Base-by-base conservation (phyloP, 2,797 vertebrate genomes). In the Malacoraja senta region DNA sequence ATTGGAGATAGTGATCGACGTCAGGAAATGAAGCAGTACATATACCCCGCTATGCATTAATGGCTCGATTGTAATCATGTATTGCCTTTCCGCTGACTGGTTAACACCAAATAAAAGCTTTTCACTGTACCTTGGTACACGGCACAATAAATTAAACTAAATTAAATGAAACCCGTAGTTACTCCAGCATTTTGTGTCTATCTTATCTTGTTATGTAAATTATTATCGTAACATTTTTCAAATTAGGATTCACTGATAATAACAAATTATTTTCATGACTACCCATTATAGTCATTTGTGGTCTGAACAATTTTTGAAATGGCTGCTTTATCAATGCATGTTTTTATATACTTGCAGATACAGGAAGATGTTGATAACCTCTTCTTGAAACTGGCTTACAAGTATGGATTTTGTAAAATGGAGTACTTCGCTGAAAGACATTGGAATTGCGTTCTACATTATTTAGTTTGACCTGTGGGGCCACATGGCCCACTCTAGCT, bases 391-490 rank as follows among this genome's bases (percentile, higher is more conserved):
- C 17, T 32, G 35, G 26, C 68, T 91, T 72, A 72, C 15, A 35
- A 71, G 63, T 72, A 9, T 90, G 32, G 29, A 32, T 21, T 32
- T 68, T 71, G 65, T 35, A 91, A 91, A 91, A 38, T 72, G 65
- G 65, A 44, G 8, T 24, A 44, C 44, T 91, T 38, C 21, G 38
- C 32, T 38, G 65, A 91, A 91, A 72, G 88, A 72, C 88, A 38
- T 91, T 91, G 88, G 32, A 74, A 72, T n/a, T 38, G 65, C 35
- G 65, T 12, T 72, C 35, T 72, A 12, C 65, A 38, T 91, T 21
- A 74, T 90, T 90, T 90, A 35, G 65, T 71, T 68, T 91, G 88
- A 91, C 68, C 65, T 68, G 61, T 8, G 29, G 29, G 77, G 77
- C 65, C 65, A 74, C 71, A 74, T 74, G 21, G 7, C 71, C 71